These are phyloP conservation scores for Macrosoma leucophasiata DNA, from an alignment of 2,888 invertebrate species.

Conservation along the genomic window DNA sequence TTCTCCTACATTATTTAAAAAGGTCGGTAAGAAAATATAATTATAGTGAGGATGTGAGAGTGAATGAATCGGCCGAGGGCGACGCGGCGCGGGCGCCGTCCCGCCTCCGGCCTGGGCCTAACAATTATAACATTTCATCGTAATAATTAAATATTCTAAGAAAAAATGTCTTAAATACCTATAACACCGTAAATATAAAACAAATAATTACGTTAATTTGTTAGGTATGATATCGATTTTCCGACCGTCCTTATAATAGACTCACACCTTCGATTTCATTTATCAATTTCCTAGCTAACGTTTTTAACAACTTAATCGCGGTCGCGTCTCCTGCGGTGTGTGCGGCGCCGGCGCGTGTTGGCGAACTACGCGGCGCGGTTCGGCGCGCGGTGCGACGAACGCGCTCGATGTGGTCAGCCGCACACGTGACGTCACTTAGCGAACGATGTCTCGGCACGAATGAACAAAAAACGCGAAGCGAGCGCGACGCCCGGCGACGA, in stretches of 20 bases:
- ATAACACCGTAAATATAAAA: constrained; percentile 76
- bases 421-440: constrained; percentile 46
- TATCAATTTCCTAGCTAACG: constrained; percentile 76
- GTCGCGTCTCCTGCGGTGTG: constrained; percentile 61
- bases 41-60: constrained; percentile 73
- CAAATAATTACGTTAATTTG: constrained; percentile 75
- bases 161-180: constrained; percentile 76
- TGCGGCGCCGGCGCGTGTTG: constrained; percentile 30
- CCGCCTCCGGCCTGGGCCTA: constrained; percentile 64
- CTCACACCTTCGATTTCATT: constrained; percentile 74
- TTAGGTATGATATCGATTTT: constrained; percentile 75
- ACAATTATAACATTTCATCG: constrained; percentile 71
- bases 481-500: constrained; percentile 57
- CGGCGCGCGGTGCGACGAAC: constrained; percentile 18
- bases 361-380: constrained; percentile 17
- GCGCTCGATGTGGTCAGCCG: constrained; percentile 25
- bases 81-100: constrained; percentile 39
- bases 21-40: constrained; percentile 74
- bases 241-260: constrained; percentile 66
- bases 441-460: constrained; percentile 62
- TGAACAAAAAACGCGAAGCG: constrained; percentile 64
- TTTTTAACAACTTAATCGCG: constrained; percentile 72
- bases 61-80: constrained; percentile 65
- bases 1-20: constrained; percentile 69
- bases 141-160: constrained; percentile 75